Base-by-base conservation (phyloP, 2,113 vertebrate species). In the Ranitomeya variabilis region DNA sequence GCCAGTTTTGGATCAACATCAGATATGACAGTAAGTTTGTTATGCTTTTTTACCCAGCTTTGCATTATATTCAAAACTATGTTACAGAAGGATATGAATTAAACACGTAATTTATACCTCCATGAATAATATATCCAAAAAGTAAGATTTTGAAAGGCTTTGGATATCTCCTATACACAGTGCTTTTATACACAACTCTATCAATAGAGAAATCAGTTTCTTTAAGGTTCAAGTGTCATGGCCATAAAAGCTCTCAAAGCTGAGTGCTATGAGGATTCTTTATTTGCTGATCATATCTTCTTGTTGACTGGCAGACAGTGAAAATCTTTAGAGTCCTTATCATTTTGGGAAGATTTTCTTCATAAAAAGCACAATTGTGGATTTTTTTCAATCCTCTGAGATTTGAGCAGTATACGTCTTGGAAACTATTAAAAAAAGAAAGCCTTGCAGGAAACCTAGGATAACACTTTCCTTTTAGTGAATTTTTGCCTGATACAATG, bases 121-220 rank as follows among this genome's bases (percentile, higher is more conserved):
- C 19, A 66, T 66, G 6, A 19, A 15, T 11, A 6, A 66, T 1
- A 67, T 23, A 67, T 23, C 23, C 9, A 23, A 23, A 23, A 8
- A 23, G 21, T 23, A 67, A 23, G 9, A 67, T 67, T 78, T 55
- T 54, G 21, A 12, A 55, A 21, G 19, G 18, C 54, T 54, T 77
- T 45, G 19, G 52, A 76, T 5, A 55, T 78, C 76, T n/a, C 11
- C 13, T 6, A n/a, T 78, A 54, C 18, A 67, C 23, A 9, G 2
- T 55, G 8, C 45, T 54, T 78, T 11, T 55, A n/a, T 51, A 51
- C 19, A 77, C 16, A 77, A 19, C 18, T n/a, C 13, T 78, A 54
- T 78, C 76, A 54, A 78, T 78, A 54, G 12, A 54, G 45, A 78
- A 78, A 78, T 78, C 12, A 21, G 45, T 78, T 78, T n/a, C 45